Conservation (phyloP, 2,113 vertebrate genomes). For the Trochalopteron elliotii region DNA sequence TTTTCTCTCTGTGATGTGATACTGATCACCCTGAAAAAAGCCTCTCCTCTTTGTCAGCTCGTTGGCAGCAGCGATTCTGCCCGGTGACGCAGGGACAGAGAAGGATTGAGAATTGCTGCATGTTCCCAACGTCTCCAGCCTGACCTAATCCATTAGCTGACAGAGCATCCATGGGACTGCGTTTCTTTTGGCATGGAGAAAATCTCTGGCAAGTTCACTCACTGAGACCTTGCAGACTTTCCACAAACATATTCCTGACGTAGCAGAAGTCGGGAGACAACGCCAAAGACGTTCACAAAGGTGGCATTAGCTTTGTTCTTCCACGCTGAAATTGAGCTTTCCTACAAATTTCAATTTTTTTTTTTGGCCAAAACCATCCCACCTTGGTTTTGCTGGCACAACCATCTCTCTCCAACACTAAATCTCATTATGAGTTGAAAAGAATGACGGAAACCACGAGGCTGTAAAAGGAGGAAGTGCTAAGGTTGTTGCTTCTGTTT, state of each 20-base stretch:
- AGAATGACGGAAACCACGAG: not conserved
- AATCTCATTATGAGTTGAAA: conserved; percentile 21
- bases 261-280: not conserved
- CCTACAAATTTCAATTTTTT: not conserved
- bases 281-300: not conserved
- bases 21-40: not conserved
- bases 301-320: not conserved
- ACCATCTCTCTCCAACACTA: not conserved
- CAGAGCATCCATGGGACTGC: not conserved
- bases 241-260: conserved; percentile 27
- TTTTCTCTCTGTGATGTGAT: not conserved
- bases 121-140: not conserved
- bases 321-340: not conserved
- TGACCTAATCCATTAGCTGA: not conserved
- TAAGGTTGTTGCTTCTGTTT: conserved; percentile 30
- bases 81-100: not conserved
- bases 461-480: conserved; percentile 32
- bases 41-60: not conserved
- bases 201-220: not conserved
- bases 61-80: not conserved
- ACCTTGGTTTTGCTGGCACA: not conserved
- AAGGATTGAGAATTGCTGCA: not conserved
- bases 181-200: not conserved
- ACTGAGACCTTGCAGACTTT: not conserved
- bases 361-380: not conserved